Base-by-base conservation (phyloP, 2,113 vertebrate genomes). In the Raja brachyura region DNA sequence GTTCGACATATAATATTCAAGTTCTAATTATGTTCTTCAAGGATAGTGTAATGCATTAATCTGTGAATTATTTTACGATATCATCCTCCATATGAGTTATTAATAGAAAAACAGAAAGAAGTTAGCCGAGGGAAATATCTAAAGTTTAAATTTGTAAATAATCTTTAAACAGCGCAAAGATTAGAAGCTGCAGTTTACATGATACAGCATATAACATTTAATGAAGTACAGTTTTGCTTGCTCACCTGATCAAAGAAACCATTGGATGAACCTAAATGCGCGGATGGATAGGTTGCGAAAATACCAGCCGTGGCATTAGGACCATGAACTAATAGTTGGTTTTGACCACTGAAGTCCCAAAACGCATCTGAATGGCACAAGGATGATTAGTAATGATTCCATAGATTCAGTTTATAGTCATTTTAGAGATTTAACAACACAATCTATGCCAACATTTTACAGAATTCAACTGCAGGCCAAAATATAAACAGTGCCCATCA, bases 181-280 rank as follows among this genome's bases (percentile, higher is more conserved):
- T 18, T 25, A 2, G 20, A 85, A 22, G 81, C 28, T 81, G 14
- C 33, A 63, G 56, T 63, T 88, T 18, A 16, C 14, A 66, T 86
- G 14, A 63, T 31, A 88, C 85, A 66, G 59, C 14, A 31, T 31
- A 31, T 39, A 90, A 73, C 18, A 73, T 54, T 8, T 63, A 59
- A 61, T 59, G 10, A 25, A n/a, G 25, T 0, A 83, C 0, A 28
- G 4, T 56, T 83, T 11, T 83, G 22, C 22, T 88, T 31, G 93
- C 86, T 95, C 95, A 98, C 99, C 98, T 99, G 98, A 93, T 99
- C 98, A 95, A 99, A 99, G 95, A 99, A 99, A 92, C 98, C 99
- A 16, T 99, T 99, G 93, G 98, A 88, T 61, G 96, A 4, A 0
- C 97, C 96, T 94, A 99, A 96, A 94, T 99, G 98, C 0, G 95